Percentiles rank a stretch among this genome's conserved stretches.
Evolutionary conservation across 2,113 vertebrate genomes (phyloP).

Genomic region (Odontophorus gujanensis): DNA sequence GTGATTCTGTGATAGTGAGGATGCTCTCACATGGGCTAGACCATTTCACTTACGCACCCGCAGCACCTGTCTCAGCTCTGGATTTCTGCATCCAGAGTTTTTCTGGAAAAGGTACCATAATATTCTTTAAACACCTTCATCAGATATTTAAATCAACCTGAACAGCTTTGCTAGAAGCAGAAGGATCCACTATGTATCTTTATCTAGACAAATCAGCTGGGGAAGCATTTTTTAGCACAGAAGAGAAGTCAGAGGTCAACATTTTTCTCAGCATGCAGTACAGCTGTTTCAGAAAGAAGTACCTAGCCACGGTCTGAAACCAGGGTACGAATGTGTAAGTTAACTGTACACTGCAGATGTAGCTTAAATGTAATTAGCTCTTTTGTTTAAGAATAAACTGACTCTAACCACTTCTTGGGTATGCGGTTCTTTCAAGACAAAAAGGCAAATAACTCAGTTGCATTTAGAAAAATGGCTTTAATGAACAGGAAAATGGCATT

Average conservation of each 20-base stretch:
- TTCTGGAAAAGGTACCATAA: not conserved
- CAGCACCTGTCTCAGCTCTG: not conserved
- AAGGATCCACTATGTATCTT: not conserved
- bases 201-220: not conserved
- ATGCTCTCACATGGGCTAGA: not conserved
- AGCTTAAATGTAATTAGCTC: slow-evolving; percentile 8
- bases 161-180: not conserved
- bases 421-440: slow-evolving; percentile 49
- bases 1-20: not conserved
- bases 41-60: not conserved
- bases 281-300: not conserved
- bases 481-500: slow-evolving; percentile 76
- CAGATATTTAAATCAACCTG: not conserved
- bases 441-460: slow-evolving; percentile 69
- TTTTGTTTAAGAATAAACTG: slow-evolving; percentile 64
- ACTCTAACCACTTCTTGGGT: slow-evolving; percentile 36
- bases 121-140: not conserved
- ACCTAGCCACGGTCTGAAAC: not conserved
- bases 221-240: not conserved
- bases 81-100: not conserved
- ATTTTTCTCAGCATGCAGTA: not conserved
- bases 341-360: not conserved
- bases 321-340: not conserved
- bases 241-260: not conserved
- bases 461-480: slow-evolving; percentile 75